Conservation (phyloP, 2,113 vertebrate genomes). For the Ophthalmolycus amberensis region DNA sequence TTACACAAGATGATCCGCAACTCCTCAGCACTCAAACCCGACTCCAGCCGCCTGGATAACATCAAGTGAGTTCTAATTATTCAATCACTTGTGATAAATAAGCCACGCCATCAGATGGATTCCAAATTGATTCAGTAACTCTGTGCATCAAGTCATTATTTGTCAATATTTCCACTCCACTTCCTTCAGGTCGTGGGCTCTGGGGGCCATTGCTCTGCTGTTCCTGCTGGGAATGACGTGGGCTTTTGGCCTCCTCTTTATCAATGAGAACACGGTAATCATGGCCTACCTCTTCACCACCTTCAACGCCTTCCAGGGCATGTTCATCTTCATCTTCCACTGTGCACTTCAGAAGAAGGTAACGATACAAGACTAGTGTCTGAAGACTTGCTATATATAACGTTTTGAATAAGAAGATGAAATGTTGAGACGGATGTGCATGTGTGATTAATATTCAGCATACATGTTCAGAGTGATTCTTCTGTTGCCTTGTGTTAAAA, state of each 20-base stretch:
- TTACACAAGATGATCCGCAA: conserved; percentile 94
- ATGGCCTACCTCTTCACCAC: conserved; percentile 96
- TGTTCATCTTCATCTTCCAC: conserved; percentile 97
- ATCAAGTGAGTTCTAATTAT: conserved; percentile 86
- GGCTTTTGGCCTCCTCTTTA: conserved; percentile 94
- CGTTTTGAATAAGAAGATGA: conserved; percentile 9
- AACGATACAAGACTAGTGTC: neutral
- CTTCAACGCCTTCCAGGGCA: conserved; percentile 95
- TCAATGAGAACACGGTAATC: conserved; percentile 92
- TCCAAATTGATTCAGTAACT: neutral
- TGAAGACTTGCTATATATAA: fast-evolving
- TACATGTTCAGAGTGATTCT: conserved; percentile 20
- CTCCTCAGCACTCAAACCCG: conserved; percentile 91
- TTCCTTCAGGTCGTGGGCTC: conserved; percentile 88
- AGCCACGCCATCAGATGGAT: fast-evolving
- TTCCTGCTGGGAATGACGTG: conserved; percentile 93
- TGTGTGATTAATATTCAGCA: conserved; percentile 2
- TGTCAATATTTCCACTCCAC: neutral
- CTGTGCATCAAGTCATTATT: neutral
- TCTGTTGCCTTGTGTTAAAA: conserved; percentile 37
- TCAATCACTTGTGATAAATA: neutral
- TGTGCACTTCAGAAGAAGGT: conserved; percentile 96
- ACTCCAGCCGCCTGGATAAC: conserved; percentile 92
- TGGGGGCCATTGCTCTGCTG: conserved; percentile 89
- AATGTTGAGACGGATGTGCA: conserved; percentile 2